Percentiles rank a stretch among this genome's conserved stretches.
Evolutionary conservation across 2,113 vertebrate genomes (phyloP).

Genomic region (Anthoscopus minutus): DNA sequence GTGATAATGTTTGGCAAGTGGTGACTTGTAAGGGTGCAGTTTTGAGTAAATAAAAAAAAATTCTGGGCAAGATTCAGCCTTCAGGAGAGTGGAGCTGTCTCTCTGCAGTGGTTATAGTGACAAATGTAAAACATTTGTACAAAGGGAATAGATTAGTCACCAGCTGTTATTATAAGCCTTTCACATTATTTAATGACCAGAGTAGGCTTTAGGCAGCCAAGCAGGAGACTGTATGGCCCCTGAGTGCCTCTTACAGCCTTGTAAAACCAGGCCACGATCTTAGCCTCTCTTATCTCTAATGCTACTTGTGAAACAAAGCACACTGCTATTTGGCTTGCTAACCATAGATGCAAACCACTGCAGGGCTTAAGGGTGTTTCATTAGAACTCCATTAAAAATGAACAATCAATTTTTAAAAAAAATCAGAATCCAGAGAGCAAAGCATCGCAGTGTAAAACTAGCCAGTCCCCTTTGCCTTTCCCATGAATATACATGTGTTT

Average conservation of each 20-base stretch:
- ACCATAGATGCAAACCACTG: background rate
- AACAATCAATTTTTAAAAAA: background rate
- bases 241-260: constrained; percentile 41
- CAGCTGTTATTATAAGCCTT: constrained; percentile 44
- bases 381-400: constrained; percentile 46
- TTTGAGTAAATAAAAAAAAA: background rate
- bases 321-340: background rate
- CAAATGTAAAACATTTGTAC: constrained; percentile 43
- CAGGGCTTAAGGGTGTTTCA: constrained; percentile 40
- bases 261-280: constrained; percentile 30
- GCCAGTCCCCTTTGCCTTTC: background rate
- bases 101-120: background rate
- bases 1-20: background rate
- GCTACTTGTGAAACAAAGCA: background rate
- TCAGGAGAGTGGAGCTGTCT: constrained; percentile 3
- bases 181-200: constrained; percentile 39
- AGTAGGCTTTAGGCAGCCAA: constrained; percentile 27
- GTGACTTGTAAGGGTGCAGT: background rate
- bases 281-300: constrained; percentile 39
- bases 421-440: background rate
- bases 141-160: constrained; percentile 36
- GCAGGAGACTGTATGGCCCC: constrained; percentile 18
- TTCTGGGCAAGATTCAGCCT: background rate
- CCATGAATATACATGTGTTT: background rate
- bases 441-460: background rate